Evolutionary conservation across 2,888 invertebrate genomes (phyloP).

Genomic region (Terebella lapidaria): DNA sequence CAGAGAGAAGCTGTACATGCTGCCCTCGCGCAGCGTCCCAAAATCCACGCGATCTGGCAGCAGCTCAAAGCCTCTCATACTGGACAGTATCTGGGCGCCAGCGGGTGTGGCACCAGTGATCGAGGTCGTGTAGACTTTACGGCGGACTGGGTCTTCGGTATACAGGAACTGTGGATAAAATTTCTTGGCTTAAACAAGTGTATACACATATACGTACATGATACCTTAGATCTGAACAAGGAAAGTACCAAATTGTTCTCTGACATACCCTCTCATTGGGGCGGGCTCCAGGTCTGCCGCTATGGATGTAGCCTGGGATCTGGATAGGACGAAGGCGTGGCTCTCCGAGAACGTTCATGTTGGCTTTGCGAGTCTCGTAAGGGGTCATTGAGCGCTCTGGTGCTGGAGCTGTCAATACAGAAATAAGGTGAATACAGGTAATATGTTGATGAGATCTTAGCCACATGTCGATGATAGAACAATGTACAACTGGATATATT

Average conservation of each 20-base stretch:
- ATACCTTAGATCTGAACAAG: neutral
- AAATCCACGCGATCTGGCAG: conserved; percentile 49
- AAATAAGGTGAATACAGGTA: no score
- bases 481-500: no score
- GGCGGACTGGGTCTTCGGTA: conserved; percentile 47
- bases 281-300: conserved; percentile 33
- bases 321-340: conserved; percentile 35
- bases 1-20: conserved; percentile 43
- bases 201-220: neutral
- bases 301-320: conserved; percentile 42
- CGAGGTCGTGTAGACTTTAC: conserved; percentile 40
- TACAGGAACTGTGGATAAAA: conserved; percentile 38
- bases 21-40: conserved; percentile 50
- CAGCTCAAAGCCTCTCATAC: conserved; percentile 45
- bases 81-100: conserved; percentile 33
- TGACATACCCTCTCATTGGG: conserved; percentile 42
- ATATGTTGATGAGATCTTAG: no score
- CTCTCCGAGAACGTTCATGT: conserved; percentile 34
- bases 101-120: conserved; percentile 40
- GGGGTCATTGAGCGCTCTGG: no score
- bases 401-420: no score
- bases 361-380: neutral
- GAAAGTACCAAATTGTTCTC: neutral
- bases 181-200: no score
- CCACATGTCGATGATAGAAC: no score